phyloP scores from a whole-genome alignment of 2,113 vertebrate species.

The Labrus mixtus region DNA sequence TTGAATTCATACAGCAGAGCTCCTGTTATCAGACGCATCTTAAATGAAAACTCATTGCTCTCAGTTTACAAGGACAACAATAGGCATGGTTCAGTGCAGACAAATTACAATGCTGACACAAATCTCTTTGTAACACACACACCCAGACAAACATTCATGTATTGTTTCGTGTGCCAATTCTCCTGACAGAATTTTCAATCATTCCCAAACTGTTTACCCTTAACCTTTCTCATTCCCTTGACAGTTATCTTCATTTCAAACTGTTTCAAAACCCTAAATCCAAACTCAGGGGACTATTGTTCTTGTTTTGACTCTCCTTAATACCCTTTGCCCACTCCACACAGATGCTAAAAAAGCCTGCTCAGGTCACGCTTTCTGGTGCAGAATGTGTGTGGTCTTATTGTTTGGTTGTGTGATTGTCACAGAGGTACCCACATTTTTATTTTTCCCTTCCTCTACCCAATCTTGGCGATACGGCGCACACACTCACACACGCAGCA shows the following conservation, averaged over 20 bases:
- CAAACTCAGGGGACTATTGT: conserved; percentile 13
- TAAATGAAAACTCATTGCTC: conserved; percentile 63
- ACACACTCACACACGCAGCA: conserved; percentile 23
- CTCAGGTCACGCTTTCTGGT: neutral
- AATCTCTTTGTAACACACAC: conserved; percentile 29
- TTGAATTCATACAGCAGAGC: conserved; percentile 60
- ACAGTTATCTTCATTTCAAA: conserved; percentile 13
- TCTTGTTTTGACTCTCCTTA: neutral
- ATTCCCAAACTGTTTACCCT: conserved; percentile 13
- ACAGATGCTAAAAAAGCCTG: neutral
- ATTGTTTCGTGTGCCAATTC: neutral
- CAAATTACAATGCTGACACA: conserved; percentile 58
- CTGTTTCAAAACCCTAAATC: conserved; percentile 3
- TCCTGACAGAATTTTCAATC: conserved; percentile 22
- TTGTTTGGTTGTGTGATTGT: conserved; percentile 13
- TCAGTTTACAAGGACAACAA: conserved; percentile 75
- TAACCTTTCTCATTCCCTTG: conserved; percentile 1
- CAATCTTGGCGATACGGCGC: conserved; percentile 25
- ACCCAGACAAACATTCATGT: conserved; percentile 12
- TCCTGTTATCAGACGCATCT: conserved; percentile 61
- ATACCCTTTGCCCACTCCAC: neutral
- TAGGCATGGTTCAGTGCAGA: conserved; percentile 59
- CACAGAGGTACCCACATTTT: conserved; percentile 32
- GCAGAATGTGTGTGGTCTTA: neutral
- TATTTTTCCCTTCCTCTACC: conserved; percentile 45